Base-by-base conservation (phyloP, 2,113 vertebrate genomes). In the Macquaria australasica region DNA sequence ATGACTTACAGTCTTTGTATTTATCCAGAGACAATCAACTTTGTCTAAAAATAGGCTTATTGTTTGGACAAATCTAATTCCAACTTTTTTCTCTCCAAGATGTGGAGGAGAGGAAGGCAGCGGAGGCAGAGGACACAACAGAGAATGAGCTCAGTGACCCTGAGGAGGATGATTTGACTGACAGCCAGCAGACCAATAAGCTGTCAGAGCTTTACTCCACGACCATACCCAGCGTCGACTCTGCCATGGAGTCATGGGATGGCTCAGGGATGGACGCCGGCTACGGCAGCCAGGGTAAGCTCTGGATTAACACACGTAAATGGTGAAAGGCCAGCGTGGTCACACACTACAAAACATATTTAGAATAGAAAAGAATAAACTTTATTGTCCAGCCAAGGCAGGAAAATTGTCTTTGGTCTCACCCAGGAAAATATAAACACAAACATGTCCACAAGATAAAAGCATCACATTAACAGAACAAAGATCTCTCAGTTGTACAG, bases 161-260 rank as follows among this genome's bases (percentile, higher is more conserved):
- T 0, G 98, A 99, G 23, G 98, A 99, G 28, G 98, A 99, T 8
- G 98, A 98, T 23, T 90, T 97, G 51, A 96, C 96, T 0, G 97
- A 98, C 89, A 97, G 96, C 1, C 97, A 97, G 89, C 97, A 97
- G 92, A 97, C 96, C 9, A 96, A 95, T 70, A 96, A 97, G 83
- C 93, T 97, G 53, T 96, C 97, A 0, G 96, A 98, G 87, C 95
- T 97, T 1, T 97, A 97, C 90, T 98, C 97, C 1, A 96, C 97
- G 3, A 95, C 98, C 5, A 94, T 99, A 70, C 97, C 97, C 64
- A 99, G 98, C 0, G 95, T 98, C 71, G 98, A 99, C 92, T 99
- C 97, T 0, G 97, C 98, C n/a, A 94, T 99, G 95, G 98, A 99
- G 76, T 98, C 98, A 0, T 99, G 98, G 98, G 98, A 98, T 21